Conservation (phyloP, 2,113 vertebrate genomes). For the Vidua chalybeata region DNA sequence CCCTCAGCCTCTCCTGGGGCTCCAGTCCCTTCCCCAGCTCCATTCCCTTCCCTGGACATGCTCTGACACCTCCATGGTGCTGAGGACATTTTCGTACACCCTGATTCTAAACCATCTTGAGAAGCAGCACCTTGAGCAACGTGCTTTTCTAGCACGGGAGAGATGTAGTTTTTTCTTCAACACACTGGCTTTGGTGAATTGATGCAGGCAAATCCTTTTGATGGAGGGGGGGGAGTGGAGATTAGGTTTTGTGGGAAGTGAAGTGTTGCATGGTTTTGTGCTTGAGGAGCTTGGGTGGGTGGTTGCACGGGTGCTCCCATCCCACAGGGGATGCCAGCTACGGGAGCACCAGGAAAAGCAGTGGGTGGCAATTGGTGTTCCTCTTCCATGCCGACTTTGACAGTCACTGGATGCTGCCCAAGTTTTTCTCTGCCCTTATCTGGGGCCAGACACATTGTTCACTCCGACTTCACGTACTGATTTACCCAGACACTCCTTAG, state of each 20-base stretch:
- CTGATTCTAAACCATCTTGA: not conserved
- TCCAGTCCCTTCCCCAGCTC: not conserved
- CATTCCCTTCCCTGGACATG: fast-evolving
- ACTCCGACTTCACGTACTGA: conserved; percentile 55
- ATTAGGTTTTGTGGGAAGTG: not conserved
- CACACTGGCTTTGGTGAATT: not conserved
- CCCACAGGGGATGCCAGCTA: not conserved
- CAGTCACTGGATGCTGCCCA: conserved; percentile 69
- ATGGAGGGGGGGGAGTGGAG: no score
- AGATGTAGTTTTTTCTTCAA: not conserved
- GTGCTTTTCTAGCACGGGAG: not conserved
- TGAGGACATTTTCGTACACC: not conserved
- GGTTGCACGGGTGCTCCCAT: not conserved
- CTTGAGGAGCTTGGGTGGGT: not conserved
- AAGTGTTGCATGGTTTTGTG: not conserved
- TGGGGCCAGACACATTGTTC: conserved; percentile 59
- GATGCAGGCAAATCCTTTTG: not conserved
- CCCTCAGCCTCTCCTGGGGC: not conserved
- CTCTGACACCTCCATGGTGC: not conserved
- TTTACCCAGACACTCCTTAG: conserved; percentile 72
- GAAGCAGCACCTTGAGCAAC: not conserved
- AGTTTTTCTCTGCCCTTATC: conserved; percentile 66
- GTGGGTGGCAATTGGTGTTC: conserved; percentile 58
- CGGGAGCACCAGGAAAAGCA: conserved; percentile 1
- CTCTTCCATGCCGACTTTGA: conserved; percentile 13